phyloP scores from a whole-genome alignment of 2,797 vertebrate genomes.

The Tamandua tetradactyla region DNA sequence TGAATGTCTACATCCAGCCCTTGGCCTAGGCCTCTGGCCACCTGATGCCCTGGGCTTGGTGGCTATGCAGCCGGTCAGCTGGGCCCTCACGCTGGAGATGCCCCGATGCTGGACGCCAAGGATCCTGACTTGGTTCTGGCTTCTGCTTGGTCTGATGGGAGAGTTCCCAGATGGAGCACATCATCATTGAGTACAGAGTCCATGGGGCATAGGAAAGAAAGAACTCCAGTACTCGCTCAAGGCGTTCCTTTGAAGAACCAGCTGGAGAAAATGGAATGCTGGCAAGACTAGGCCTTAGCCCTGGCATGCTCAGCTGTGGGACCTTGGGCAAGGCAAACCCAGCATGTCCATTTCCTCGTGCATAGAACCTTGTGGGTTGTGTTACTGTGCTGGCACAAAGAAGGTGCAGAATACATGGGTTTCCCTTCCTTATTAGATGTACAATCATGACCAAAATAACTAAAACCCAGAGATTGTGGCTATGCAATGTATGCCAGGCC shows the following conservation, averaged over 20 bases:
- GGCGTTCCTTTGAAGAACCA: too few relatives aligned
- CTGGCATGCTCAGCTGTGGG: not conserved
- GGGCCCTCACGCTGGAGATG: too few relatives aligned
- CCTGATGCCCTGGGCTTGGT: not conserved
- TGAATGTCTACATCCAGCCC: not conserved
- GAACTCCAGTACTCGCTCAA: rapidly evolving
- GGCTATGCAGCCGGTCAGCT: too few relatives aligned
- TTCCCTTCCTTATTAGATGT: not conserved
- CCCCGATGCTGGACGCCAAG: too few relatives aligned
- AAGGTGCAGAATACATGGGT: not conserved
- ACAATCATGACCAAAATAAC: not conserved
- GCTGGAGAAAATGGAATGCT: not conserved
- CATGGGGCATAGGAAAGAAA: not conserved
- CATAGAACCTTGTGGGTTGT: rapidly evolving
- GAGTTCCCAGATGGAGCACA: not conserved
- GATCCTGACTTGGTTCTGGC: too few relatives aligned
- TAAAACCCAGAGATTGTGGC: not conserved
- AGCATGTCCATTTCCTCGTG: rapidly evolving
- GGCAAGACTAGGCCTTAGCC: not conserved
- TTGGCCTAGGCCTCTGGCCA: too few relatives aligned
- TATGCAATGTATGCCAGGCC: rapidly evolving
- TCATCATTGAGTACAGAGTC: too few relatives aligned
- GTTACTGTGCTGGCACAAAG: not conserved
- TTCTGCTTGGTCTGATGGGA: not conserved
- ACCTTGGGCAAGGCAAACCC: not conserved